Base-by-base conservation (phyloP, 2,797 vertebrate genomes). In the Protonibea diacanthus region DNA sequence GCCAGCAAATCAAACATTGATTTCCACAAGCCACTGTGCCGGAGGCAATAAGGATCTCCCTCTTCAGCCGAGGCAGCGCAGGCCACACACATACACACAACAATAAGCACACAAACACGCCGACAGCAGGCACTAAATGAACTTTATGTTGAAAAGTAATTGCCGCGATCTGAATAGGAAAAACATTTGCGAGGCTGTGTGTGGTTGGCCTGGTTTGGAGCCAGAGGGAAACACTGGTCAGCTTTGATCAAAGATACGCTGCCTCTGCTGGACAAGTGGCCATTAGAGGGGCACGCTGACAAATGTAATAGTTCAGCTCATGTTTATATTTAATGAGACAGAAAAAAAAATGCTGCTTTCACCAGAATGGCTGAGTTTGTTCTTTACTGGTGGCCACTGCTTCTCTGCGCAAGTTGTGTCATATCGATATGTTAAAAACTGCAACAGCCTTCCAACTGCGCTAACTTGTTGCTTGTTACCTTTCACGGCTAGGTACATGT, bases 1-100 rank as follows among this genome's bases (percentile, higher is more conserved):
- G 83, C 85, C 72, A n/a, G 87, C 91, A 93, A 94, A 93, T 93
- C 92, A 93, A 91, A 90, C 89, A 92, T 91, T 92, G 90, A 92
- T 93, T 91, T 91, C 83, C 85, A 89, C 85, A 87, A 88, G 85
- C 84, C 81, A 69, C 81, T 80, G 74, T 82, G 91, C 91, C 62
- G 14, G 47, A 74, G 86, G 89, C 86, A 88, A 83, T 86, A 87
- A 83, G 86, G 90, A 91, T 86, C 90, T 87, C 89, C 86, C 84
- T 84, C 86, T 84, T 89, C 88, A 87, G 78, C 65, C 2, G 21
- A 86, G 74, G 84, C 83, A 55, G 68, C 20, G 4, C 15, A 23
- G 76, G 64, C 76, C 85, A 61, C 82, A 82, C 83, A 82, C 78
- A 77, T 74, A 73, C 76, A 63, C 70, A 77, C 78, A 71, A 84